Conservation (phyloP, 1,140 invertebrate genomes). For the Pteromalus puparum region DNA sequence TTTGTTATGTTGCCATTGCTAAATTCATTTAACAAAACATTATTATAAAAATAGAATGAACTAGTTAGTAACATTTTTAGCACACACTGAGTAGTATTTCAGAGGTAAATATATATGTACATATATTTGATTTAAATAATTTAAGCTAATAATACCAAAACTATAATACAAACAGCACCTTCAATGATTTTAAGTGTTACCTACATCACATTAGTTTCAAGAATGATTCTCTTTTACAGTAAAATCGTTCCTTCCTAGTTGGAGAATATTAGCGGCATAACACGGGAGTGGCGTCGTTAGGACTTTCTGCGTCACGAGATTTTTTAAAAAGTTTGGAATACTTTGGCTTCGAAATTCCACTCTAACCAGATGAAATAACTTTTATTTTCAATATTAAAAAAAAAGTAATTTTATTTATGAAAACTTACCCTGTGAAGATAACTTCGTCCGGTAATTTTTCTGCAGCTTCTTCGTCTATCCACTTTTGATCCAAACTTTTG, state of each 20-base stretch:
- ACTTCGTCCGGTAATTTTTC: slow-evolving; percentile 52
- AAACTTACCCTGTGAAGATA: slow-evolving; percentile 56
- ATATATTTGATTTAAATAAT: too few species aligned
- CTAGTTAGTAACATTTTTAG: too few species aligned
- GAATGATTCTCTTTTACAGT: slow-evolving; percentile 36
- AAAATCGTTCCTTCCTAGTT: slow-evolving; percentile 57
- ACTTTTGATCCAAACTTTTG: slow-evolving; percentile 48
- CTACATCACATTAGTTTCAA: background rate
- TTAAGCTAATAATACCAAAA: too few species aligned
- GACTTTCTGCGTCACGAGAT: slow-evolving; percentile 56
- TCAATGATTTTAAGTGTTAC: background rate
- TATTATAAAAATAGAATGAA: background rate
- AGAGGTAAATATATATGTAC: too few species aligned
- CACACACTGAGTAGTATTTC: too few species aligned
- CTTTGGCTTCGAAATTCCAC: slow-evolving; percentile 64
- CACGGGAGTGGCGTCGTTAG: slow-evolving; percentile 60
- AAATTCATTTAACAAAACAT: background rate
- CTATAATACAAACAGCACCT: too few species aligned
- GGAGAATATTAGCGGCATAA: slow-evolving; percentile 63
- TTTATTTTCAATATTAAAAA: background rate
- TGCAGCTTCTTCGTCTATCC: slow-evolving; percentile 51
- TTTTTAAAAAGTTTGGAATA: slow-evolving; percentile 57
- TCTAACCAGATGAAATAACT: slow-evolving; percentile 54
- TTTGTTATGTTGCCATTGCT: background rate
- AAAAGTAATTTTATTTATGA: slow-evolving; percentile 11